A percentile compares a stretch with the other conserved stretches of the same genome.
Evolutionary conservation across 2,888 invertebrate species (phyloP).

Genomic region (Chouioia cunea): DNA sequence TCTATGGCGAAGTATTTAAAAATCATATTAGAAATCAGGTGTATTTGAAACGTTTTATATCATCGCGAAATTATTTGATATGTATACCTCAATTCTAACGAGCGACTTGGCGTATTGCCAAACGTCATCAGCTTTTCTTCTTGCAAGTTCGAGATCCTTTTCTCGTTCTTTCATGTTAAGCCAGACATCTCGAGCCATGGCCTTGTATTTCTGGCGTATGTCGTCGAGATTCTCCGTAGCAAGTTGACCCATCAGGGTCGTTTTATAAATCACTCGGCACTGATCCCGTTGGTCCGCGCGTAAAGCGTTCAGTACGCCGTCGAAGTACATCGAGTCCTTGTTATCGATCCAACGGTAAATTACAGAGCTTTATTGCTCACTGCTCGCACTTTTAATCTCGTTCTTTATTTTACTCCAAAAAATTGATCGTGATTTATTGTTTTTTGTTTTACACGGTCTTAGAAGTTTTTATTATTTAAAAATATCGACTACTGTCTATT

Average conservation of each 20-base stretch:
- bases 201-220: constrained; percentile 73
- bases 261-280: constrained; percentile 74
- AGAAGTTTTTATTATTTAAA: too few relatives aligned
- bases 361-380: not conserved
- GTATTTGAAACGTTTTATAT: not conserved
- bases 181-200: constrained; percentile 74
- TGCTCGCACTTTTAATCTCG: not conserved
- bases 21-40: not conserved
- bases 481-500: too few relatives aligned
- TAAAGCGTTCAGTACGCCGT: constrained; percentile 73
- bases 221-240: constrained; percentile 78
- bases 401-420: not conserved
- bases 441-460: not conserved
- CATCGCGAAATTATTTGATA: not conserved
- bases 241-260: constrained; percentile 77
- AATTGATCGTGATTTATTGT: not conserved
- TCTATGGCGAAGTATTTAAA: constrained; percentile 42
- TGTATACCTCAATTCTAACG: constrained; percentile 67
- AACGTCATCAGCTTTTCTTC: constrained; percentile 65
- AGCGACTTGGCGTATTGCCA: constrained; percentile 68
- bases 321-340: constrained; percentile 77
- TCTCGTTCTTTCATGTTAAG: constrained; percentile 75
- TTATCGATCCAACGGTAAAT: not conserved
- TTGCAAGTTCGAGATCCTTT: constrained; percentile 71
- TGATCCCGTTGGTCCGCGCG: constrained; percentile 74